These are phyloP conservation scores for Drosophila infuscata DNA, from an alignment of 2,888 invertebrate genomes.

Conservation along the genomic window DNA sequence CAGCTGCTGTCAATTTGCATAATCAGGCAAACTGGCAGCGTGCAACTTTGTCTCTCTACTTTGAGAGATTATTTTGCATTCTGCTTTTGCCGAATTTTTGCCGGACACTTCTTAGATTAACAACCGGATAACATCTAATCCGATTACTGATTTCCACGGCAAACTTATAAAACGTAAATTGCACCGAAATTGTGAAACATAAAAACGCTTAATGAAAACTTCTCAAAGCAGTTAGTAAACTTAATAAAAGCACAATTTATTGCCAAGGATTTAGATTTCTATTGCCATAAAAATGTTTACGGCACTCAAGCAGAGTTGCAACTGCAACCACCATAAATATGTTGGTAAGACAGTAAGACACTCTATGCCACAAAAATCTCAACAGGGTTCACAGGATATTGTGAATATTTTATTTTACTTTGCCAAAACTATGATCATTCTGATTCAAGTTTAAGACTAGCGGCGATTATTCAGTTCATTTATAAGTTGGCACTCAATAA, in stretches of 20 bases:
- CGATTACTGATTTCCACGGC: constrained; percentile 26
- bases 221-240: background rate
- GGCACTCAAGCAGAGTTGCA: background rate
- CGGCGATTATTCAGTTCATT: background rate
- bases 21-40: constrained; percentile 46
- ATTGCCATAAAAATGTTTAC: background rate
- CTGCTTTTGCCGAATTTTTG: constrained; percentile 1
- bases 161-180: constrained; percentile 7
- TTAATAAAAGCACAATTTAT: background rate
- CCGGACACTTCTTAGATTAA: constrained; percentile 28
- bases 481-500: background rate
- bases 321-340: background rate
- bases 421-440: too few relatives aligned
- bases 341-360: background rate
- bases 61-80: constrained; percentile 33
- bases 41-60: constrained; percentile 45
- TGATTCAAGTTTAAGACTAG: too few relatives aligned
- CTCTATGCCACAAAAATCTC: background rate
- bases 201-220: background rate
- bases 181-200: background rate
- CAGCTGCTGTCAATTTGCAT: constrained; percentile 65
- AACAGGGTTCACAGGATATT: background rate
- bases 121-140: constrained; percentile 25
- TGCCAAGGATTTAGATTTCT: background rate
- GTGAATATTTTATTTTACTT: too few relatives aligned